A percentile compares a stretch with the other conserved stretches of the same genome.
phyloP scores from a whole-genome alignment of 2,888 invertebrate species.

The Epinotia brunnichana region DNA sequence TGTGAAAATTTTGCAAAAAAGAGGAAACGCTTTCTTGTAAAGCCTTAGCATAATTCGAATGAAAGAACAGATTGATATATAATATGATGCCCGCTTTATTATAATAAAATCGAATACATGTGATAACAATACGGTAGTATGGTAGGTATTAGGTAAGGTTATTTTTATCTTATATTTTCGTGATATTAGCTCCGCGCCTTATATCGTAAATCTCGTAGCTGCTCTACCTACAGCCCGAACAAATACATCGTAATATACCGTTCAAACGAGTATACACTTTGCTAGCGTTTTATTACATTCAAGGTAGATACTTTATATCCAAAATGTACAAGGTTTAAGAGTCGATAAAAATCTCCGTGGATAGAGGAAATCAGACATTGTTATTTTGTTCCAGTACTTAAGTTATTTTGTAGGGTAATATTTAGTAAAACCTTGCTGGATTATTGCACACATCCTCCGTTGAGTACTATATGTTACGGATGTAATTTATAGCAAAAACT shows the following conservation, averaged over 20 bases:
- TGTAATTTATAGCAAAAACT: neutral
- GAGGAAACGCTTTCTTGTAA: no score
- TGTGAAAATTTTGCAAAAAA: no score
- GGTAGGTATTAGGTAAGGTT: neutral
- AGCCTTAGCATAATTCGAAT: no score
- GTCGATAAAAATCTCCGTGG: slow-evolving; percentile 34
- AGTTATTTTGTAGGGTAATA: slow-evolving; percentile 9
- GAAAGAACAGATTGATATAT: neutral
- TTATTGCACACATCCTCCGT: neutral
- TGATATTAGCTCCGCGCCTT: slow-evolving; percentile 12
- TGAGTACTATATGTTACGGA: neutral
- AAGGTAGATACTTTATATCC: slow-evolving; percentile 18
- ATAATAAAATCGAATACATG: slow-evolving; percentile 7
- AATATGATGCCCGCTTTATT: neutral
- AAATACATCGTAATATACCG: slow-evolving; percentile 12
- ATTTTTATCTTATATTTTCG: slow-evolving; percentile 1
- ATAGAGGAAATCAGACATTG: slow-evolving; percentile 31
- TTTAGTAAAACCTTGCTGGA: slow-evolving; percentile 15
- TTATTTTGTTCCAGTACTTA: slow-evolving; percentile 21
- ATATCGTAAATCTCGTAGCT: slow-evolving; percentile 23
- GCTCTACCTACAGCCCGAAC: neutral
- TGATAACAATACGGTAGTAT: neutral
- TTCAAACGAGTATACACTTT: slow-evolving; percentile 29
- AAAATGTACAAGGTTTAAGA: slow-evolving; percentile 35
- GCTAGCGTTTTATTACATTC: slow-evolving; percentile 31